These are phyloP conservation scores for Cephus pygmeus DNA, from an alignment of 2,888 invertebrate species.

Conservation along the genomic window DNA sequence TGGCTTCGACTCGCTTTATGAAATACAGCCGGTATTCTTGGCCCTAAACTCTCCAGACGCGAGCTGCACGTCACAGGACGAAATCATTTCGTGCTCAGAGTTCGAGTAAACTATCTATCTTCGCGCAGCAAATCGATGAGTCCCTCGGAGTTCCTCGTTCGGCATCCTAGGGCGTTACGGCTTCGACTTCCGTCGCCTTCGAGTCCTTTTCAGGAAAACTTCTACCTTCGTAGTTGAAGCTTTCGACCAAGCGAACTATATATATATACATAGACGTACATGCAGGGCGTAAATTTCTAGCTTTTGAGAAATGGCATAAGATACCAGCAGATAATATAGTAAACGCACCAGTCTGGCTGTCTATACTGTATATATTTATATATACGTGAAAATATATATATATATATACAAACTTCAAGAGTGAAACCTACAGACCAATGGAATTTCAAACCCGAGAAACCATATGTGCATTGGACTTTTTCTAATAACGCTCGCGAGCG, in stretches of 20 bases:
- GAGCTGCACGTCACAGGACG: slow-evolving; percentile 7
- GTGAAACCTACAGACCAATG: background rate
- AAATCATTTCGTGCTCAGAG: slow-evolving; percentile 43
- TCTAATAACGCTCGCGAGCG: background rate
- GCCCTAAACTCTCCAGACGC: background rate
- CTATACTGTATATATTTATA: background rate
- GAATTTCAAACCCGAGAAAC: background rate
- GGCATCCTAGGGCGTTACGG: background rate
- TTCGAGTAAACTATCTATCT: slow-evolving; percentile 44
- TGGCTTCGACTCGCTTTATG: slow-evolving; percentile 44
- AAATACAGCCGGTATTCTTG: slow-evolving; percentile 33
- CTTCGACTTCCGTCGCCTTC: background rate
- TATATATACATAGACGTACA: background rate
- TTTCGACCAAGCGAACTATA: background rate
- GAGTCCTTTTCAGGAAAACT: slow-evolving; percentile 17
- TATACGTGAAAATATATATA: no score
- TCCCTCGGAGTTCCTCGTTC: slow-evolving; percentile 30
- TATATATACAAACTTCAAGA: background rate
- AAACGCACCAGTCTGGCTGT: background rate
- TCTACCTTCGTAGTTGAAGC: background rate
- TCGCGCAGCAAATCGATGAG: slow-evolving; percentile 42
- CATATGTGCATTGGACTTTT: background rate
- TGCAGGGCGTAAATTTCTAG: background rate
- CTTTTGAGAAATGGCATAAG: background rate
- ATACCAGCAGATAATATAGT: background rate